These are phyloP conservation scores for Macrobrachium rosenbergii DNA, from an alignment of 1,140 invertebrate species.

Conservation along the genomic window DNA sequence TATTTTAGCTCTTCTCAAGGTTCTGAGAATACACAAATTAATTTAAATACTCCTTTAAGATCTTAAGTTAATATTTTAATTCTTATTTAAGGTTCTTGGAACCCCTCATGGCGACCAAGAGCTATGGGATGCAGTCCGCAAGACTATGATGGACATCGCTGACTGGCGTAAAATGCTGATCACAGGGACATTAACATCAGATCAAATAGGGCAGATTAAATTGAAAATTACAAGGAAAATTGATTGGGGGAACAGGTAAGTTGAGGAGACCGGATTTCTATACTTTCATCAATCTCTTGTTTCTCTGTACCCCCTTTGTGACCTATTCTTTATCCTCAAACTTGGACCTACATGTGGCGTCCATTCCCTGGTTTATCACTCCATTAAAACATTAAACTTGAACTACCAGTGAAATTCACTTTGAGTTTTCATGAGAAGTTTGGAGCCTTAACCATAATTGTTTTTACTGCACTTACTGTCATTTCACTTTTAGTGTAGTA, in stretches of 20 bases:
- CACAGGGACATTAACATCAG: slow-evolving; percentile 88
- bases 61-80: background rate
- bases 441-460: too few species aligned
- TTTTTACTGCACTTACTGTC: background rate
- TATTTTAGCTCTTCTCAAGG: too few species aligned
- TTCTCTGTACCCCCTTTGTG: slow-evolving; percentile 44
- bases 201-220: slow-evolving; percentile 88
- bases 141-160: slow-evolving; percentile 90
- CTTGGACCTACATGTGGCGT: too few species aligned
- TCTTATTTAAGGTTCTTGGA: slow-evolving; percentile 33
- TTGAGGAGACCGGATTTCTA: too few species aligned
- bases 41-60: too few species aligned
- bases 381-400: too few species aligned
- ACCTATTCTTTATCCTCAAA: too few species aligned
- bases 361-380: too few species aligned
- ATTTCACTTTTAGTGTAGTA: background rate
- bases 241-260: slow-evolving; percentile 91
- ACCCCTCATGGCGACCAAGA: slow-evolving; percentile 60
- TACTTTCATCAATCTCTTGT: too few species aligned
- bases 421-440: too few species aligned
- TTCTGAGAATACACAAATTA: too few species aligned
- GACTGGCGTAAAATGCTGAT: slow-evolving; percentile 86
- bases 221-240: slow-evolving; percentile 90
- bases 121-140: slow-evolving; percentile 83
- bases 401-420: too few species aligned